Conservation (phyloP, 1,140 invertebrate genomes). For the Palaemon carinicauda region DNA sequence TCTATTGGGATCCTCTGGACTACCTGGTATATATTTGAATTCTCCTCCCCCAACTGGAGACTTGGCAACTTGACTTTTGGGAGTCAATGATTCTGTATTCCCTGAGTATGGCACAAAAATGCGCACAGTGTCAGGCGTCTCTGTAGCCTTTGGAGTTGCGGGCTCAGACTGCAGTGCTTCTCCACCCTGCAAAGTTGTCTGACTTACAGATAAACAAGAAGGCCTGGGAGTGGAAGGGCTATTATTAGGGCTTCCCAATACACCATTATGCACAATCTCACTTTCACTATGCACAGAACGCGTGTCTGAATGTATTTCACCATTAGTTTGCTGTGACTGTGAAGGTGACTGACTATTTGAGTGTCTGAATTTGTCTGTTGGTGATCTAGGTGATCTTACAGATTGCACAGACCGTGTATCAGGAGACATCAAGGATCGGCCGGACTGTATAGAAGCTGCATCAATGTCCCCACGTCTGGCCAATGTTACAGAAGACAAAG, state of each 20-base stretch:
- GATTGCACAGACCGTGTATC: constrained; percentile 54
- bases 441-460: constrained; percentile 53
- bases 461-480: constrained; percentile 64
- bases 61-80: constrained; percentile 8
- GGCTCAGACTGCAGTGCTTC: constrained; percentile 51
- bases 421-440: constrained; percentile 51
- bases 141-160: constrained; percentile 58
- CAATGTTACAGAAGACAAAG: constrained; percentile 77
- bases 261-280: constrained; percentile 43
- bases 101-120: constrained; percentile 60
- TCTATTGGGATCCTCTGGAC: constrained; percentile 55
- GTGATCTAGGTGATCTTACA: constrained; percentile 52
- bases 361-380: constrained; percentile 35
- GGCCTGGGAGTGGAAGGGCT: constrained; percentile 41
- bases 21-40: not conserved
- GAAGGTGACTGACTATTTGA: constrained; percentile 46
- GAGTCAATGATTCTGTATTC: constrained; percentile 6
- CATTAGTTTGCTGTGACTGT: constrained; percentile 41
- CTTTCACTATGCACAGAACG: constrained; percentile 46
- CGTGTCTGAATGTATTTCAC: constrained; percentile 27
- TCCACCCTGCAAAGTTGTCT: constrained; percentile 48
- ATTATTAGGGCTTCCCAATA: constrained; percentile 29
- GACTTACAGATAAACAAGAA: constrained; percentile 55
- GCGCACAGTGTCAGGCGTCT: constrained; percentile 60
- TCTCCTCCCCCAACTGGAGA: constrained; percentile 7